phyloP scores from a whole-genome alignment of 2,888 invertebrate genomes.

The Metellina segmentata region DNA sequence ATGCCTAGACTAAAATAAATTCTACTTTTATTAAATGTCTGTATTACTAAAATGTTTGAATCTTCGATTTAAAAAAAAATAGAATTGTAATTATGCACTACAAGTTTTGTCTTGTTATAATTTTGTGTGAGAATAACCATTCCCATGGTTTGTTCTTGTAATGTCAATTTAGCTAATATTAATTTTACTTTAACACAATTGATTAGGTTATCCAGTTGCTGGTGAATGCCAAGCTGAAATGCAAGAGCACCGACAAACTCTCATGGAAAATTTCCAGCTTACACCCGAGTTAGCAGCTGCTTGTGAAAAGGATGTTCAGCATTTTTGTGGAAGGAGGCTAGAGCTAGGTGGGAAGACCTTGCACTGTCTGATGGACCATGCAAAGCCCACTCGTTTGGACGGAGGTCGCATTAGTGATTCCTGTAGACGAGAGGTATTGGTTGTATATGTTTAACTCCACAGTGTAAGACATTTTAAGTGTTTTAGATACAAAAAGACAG shows the following conservation, averaged over 20 bases:
- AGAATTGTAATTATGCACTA: not conserved
- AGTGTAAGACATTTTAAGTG: too few species aligned
- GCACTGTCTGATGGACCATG: constrained; percentile 96
- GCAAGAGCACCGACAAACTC: constrained; percentile 92
- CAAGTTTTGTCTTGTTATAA: not conserved
- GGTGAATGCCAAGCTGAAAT: constrained; percentile 93
- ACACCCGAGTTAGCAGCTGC: constrained; percentile 95
- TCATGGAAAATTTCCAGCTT: constrained; percentile 95
- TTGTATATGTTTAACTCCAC: not conserved
- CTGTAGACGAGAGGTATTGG: constrained; percentile 87
- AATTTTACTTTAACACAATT: not conserved
- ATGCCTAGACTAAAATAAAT: too few species aligned
- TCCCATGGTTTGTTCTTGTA: too few species aligned
- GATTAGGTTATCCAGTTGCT: constrained; percentile 84
- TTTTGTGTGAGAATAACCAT: not conserved
- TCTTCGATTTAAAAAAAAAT: not conserved
- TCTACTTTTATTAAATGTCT: too few species aligned
- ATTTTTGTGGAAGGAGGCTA: constrained; percentile 85
- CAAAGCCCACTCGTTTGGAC: constrained; percentile 82
- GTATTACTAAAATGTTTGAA: not conserved
- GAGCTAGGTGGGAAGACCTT: constrained; percentile 93
- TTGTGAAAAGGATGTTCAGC: constrained; percentile 91
- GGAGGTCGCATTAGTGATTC: constrained; percentile 84
- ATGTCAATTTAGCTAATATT: too few species aligned
- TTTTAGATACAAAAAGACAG: not conserved